phyloP scores from a whole-genome alignment of 1,140 invertebrate genomes.

The Periplaneta americana region DNA sequence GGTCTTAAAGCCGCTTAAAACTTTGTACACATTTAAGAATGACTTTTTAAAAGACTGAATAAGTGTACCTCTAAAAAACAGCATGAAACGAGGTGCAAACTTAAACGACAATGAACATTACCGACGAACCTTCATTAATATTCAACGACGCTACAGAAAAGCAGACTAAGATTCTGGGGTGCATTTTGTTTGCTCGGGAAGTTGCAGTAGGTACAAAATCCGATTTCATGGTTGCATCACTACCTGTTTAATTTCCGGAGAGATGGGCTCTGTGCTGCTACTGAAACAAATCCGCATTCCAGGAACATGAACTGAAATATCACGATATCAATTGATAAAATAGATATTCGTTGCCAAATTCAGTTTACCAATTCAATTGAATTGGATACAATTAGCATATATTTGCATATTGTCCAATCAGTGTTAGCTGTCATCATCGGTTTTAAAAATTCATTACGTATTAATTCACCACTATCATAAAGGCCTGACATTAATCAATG shows the following conservation, averaged over 20 bases:
- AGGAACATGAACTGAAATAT: neutral
- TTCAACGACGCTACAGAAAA: neutral
- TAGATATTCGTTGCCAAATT: neutral
- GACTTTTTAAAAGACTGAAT: neutral
- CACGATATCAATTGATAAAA: neutral
- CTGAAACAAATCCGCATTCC: neutral
- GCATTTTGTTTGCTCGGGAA: too few species aligned
- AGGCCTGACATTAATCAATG: neutral
- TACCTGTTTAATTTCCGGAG: neutral
- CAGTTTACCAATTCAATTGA: neutral
- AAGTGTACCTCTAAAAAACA: neutral
- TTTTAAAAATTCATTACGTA: neutral
- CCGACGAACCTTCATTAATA: neutral
- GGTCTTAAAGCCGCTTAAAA: neutral
- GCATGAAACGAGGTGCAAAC: neutral
- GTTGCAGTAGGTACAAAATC: too few species aligned
- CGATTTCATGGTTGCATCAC: too few species aligned
- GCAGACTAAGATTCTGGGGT: too few species aligned
- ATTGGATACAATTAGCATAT: neutral
- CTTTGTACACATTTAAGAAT: too few species aligned
- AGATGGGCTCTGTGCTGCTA: neutral
- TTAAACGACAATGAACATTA: neutral
- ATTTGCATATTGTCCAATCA: neutral
- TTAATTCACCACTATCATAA: neutral
- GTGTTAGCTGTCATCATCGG: neutral